Conservation (phyloP, 2,888 invertebrate species). For the Hyles lineata region DNA sequence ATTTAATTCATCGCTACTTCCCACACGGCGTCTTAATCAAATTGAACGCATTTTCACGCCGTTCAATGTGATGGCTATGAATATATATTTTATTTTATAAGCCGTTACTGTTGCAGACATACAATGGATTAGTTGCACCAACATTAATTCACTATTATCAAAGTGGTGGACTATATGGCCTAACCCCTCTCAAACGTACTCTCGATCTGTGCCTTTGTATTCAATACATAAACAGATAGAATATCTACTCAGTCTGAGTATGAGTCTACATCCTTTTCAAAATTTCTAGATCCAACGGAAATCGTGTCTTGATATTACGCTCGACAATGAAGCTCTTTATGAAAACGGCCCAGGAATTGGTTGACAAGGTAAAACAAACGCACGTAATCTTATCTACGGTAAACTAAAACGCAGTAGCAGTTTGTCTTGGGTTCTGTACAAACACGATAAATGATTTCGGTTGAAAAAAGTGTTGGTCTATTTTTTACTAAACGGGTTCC, state of each 20-base stretch:
- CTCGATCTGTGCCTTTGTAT: no score
- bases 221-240: no score
- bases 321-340: slow-evolving; percentile 79
- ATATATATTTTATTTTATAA: neutral
- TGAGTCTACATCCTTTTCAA: slow-evolving; percentile 51
- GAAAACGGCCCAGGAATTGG: slow-evolving; percentile 77
- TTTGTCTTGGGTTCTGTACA: slow-evolving; percentile 81
- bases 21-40: neutral
- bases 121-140: neutral
- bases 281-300: slow-evolving; percentile 54
- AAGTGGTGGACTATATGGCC: no score
- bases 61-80: neutral
- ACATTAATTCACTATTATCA: neutral
- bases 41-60: slow-evolving; percentile 4
- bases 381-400: slow-evolving; percentile 79
- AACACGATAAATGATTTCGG: slow-evolving; percentile 84
- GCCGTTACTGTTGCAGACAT: neutral
- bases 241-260: no score
- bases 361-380: slow-evolving; percentile 82
- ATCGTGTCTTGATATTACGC: slow-evolving; percentile 63
- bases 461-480: slow-evolving; percentile 80
- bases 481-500: slow-evolving; percentile 79
- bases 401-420: slow-evolving; percentile 84
- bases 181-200: no score
- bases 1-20: neutral